A percentile compares a stretch with the other conserved stretches of the same genome.
phyloP scores from a whole-genome alignment of 2,797 vertebrate species.

The Eupleurogrammus muticus region DNA sequence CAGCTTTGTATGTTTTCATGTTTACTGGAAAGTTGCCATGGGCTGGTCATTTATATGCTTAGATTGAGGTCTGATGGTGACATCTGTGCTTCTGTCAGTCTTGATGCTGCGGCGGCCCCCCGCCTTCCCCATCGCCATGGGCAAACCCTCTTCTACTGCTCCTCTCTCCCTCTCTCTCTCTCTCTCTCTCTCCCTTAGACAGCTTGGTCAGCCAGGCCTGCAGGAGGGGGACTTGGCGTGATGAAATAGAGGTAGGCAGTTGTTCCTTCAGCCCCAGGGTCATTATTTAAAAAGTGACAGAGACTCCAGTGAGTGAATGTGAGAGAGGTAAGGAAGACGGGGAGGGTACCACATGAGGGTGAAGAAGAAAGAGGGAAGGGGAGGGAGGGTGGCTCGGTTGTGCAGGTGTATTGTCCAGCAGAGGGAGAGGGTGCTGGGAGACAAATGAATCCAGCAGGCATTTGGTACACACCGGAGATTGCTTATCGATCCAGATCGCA shows the following conservation, averaged over 20 bases:
- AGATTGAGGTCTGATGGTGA: constrained; percentile 84
- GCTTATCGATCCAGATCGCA: constrained; percentile 99
- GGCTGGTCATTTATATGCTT: constrained; percentile 84
- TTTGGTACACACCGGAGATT: constrained; percentile 99
- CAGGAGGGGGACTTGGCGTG: constrained; percentile 83
- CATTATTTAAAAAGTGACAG: constrained; percentile 94
- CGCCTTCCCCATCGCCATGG: constrained; percentile 74
- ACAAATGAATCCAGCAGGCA: constrained; percentile 99
- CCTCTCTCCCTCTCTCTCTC: constrained; percentile 58
- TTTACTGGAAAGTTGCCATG: constrained; percentile 75
- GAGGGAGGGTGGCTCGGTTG: constrained; percentile 63
- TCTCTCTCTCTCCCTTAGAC: constrained; percentile 51
- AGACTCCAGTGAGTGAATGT: constrained; percentile 80
- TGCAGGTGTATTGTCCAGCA: constrained; percentile 93
- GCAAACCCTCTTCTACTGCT: constrained; percentile 78
- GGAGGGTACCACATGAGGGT: constrained; percentile 16
- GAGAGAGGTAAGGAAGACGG: constrained; percentile 73
- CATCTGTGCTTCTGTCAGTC: constrained; percentile 89
- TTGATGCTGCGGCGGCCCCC: constrained; percentile 76
- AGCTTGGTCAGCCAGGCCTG: constrained; percentile 69
- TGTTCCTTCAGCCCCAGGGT: constrained; percentile 90
- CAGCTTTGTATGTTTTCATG: constrained; percentile 55
- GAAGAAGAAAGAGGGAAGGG: constrained; percentile 39
- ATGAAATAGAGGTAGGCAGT: constrained; percentile 91
- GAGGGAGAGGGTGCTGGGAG: constrained; percentile 89